Evolutionary conservation across 2,113 vertebrate genomes (phyloP).

Genomic region (Brachypodius melanocephalos): DNA sequence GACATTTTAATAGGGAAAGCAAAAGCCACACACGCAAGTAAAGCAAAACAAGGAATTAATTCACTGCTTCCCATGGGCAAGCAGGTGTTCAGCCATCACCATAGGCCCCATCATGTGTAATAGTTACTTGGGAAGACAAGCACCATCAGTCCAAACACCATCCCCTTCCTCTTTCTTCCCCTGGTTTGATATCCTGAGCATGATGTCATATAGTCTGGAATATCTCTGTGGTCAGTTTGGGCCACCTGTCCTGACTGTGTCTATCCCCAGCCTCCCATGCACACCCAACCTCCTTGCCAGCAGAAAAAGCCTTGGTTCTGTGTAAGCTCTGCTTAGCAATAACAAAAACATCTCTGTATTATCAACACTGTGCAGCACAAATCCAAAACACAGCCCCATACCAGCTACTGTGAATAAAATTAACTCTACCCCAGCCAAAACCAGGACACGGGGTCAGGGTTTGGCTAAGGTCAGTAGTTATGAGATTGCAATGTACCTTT

Average conservation of each 20-base stretch:
- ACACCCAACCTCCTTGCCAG: neutral
- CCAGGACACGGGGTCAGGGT: neutral
- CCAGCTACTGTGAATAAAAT: neutral
- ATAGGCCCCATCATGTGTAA: too few relatives aligned
- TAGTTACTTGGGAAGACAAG: neutral
- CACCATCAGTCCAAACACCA: neutral
- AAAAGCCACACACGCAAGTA: neutral
- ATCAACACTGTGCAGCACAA: neutral
- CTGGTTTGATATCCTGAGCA: neutral
- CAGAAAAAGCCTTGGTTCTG: neutral
- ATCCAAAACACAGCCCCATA: neutral
- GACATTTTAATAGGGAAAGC: neutral
- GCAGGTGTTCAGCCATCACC: neutral
- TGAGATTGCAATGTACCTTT: neutral
- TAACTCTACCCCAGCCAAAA: neutral
- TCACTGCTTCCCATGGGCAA: neutral
- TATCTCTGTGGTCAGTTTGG: neutral
- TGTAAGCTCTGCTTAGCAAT: neutral
- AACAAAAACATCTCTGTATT: neutral
- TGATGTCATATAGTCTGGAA: neutral
- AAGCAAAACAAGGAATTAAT: neutral
- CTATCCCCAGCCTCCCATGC: fast-evolving
- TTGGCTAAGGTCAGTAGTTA: neutral
- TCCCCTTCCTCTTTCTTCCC: neutral
- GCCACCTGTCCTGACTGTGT: neutral